These are phyloP conservation scores for Periparus ater DNA, from an alignment of 2,797 vertebrate species.

Conservation along the genomic window DNA sequence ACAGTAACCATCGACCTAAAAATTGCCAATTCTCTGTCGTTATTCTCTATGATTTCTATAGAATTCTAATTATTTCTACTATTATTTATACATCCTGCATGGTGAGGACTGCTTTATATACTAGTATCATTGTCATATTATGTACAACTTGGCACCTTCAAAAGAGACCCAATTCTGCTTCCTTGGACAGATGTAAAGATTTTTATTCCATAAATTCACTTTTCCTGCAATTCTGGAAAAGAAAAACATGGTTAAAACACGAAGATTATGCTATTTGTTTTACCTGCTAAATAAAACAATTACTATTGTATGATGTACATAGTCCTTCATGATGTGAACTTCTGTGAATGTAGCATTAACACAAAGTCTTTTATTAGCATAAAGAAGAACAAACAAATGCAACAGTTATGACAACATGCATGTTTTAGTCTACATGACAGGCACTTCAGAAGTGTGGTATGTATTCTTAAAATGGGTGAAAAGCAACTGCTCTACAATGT, in stretches of 20 bases:
- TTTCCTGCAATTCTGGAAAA: conserved; percentile 62
- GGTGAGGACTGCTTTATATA: not conserved
- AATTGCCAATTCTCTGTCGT: not conserved
- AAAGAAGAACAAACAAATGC: not conserved
- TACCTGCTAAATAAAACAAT: not conserved
- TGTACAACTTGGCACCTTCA: not conserved
- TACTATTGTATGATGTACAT: not conserved
- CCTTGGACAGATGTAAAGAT: conserved; percentile 21
- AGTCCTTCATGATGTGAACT: not conserved
- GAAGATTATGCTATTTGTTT: not conserved
- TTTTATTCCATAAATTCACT: conserved; percentile 41
- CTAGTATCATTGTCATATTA: not conserved
- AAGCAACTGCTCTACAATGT: not conserved
- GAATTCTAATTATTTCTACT: not conserved
- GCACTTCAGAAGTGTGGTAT: not conserved
- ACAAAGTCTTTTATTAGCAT: not conserved
- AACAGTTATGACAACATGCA: not conserved
- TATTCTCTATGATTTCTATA: not conserved
- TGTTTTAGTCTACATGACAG: not conserved
- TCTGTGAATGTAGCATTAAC: not conserved
- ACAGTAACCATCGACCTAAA: not conserved
- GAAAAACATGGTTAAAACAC: conserved; percentile 37
- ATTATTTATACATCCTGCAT: not conserved
- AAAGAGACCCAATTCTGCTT: conserved; percentile 12
- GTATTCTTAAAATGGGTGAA: not conserved